These are phyloP conservation scores for Corythoichthys haematopterus DNA, from an alignment of 2,113 vertebrate species.

Conservation along the genomic window DNA sequence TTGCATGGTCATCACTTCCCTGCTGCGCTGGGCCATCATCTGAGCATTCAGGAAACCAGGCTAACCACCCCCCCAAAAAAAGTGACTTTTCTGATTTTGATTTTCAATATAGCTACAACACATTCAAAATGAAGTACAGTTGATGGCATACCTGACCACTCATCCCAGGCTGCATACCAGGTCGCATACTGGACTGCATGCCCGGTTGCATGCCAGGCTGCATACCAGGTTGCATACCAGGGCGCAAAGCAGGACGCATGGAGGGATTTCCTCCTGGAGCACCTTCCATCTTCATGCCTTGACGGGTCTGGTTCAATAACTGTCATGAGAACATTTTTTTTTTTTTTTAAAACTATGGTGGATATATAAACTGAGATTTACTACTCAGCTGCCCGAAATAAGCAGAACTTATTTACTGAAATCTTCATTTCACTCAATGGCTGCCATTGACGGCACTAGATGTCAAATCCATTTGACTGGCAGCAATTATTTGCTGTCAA, in stretches of 20 bases:
- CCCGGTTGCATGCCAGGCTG: conserved; percentile 64
- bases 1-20: conserved; percentile 86
- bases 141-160: conserved; percentile 69
- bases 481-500: too few relatives aligned
- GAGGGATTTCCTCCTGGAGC: conserved; percentile 68
- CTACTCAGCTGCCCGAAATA: too few relatives aligned
- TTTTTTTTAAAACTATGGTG: too few relatives aligned
- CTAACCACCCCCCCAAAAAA: conserved; percentile 43
- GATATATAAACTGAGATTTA: too few relatives aligned
- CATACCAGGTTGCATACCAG: conserved; percentile 59
- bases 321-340: conserved; percentile 41
- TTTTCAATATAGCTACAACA: background rate
- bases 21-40: conserved; percentile 90
- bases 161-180: conserved; percentile 56
- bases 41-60: conserved; percentile 90
- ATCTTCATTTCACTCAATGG: too few relatives aligned
- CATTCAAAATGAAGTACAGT: background rate
- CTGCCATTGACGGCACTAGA: too few relatives aligned
- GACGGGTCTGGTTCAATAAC: conserved; percentile 93
- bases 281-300: conserved; percentile 85
- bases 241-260: conserved; percentile 83
- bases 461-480: too few relatives aligned
- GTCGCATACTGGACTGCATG: conserved; percentile 64
- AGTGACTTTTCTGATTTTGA: background rate
- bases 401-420: too few relatives aligned